phyloP scores from a whole-genome alignment of 2,888 invertebrate species.

The Macaria notata region DNA sequence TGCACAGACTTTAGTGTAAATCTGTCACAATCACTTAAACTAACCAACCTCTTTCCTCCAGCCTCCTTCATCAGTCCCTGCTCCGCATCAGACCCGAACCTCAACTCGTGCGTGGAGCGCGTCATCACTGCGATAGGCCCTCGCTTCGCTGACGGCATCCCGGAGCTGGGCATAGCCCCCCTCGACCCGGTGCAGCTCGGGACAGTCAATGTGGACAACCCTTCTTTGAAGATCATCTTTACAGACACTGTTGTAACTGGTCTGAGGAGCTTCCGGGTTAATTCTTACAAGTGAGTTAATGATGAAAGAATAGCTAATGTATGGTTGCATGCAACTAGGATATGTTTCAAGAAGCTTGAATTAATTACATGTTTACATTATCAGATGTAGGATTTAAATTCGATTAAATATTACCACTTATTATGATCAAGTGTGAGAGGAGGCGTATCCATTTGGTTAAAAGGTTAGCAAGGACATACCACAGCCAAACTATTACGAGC shows the following conservation, averaged over 20 bases:
- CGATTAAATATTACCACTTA: too few species aligned
- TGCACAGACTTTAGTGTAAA: too few species aligned
- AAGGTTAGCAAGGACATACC: too few species aligned
- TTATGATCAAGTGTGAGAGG: too few species aligned
- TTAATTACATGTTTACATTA: too few species aligned
- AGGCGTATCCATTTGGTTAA: too few species aligned
- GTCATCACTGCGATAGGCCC: conserved; percentile 55
- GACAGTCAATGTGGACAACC: conserved; percentile 67
- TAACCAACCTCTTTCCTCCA: conserved; percentile 68
- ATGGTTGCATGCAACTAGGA: too few species aligned
- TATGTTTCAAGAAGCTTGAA: too few species aligned
- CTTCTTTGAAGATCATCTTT: conserved; percentile 68
- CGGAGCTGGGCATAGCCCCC: conserved; percentile 70
- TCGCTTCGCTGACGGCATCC: conserved; percentile 69
- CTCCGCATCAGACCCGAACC: conserved; percentile 64
- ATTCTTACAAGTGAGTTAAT: conserved; percentile 64
- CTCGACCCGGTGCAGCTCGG: conserved; percentile 75
- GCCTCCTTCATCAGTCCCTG: conserved; percentile 75
- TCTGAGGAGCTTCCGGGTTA: conserved; percentile 60
- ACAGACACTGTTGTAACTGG: conserved; percentile 74
- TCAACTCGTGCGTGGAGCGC: conserved; percentile 64
- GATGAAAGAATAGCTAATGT: too few species aligned
- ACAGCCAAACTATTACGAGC: too few species aligned
- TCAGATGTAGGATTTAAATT: too few species aligned
- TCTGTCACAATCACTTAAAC: too few species aligned